Base-by-base conservation (phyloP, 2,113 vertebrate species). In the Saguinus midas region DNA sequence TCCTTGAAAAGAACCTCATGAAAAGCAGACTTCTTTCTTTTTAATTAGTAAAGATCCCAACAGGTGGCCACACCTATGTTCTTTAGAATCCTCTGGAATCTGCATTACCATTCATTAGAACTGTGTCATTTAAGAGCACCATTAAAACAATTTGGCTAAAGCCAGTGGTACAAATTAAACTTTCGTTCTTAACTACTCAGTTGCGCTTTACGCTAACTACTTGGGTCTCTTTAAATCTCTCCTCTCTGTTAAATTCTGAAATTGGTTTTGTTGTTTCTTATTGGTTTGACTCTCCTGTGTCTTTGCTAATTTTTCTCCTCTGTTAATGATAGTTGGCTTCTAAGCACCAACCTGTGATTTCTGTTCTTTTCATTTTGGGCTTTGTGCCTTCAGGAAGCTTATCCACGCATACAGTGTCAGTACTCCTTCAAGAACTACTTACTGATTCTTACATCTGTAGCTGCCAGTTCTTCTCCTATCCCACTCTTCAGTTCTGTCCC, bases 371-470 rank as follows among this genome's bases (percentile, higher is more conserved):
- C 11, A 73, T 78, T 94, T 45, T 92, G 57, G 81, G 45, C 11
- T 95, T 96, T 68, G 70, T 29, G 64, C 35, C 40, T 79, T 83
- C 16, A 61, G 84, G 45, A 57, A 94, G 23, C 35, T 79, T 61
- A 87, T 84, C 25, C 40, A 94, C 40, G 79, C 45, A 76, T 32
- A 58, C 25, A 66, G 45, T 68, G 52, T 66, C 95, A 90, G 29
- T 87, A 68, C 13, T 93, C 70, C 40, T 95, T 86, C 64, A 91
- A 96, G 32, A 96, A 89, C 21, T 79, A n/a, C 29, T 82, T 93
- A 82, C 20, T 78, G 40, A 79, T 81, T 86, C 12, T 64, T 95
- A 80, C 1, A 68, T 86, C 48, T 90, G 17, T 48, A 85, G 91
- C 73, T 97, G n/a, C 58, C 35, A 68, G 84, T 95, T 96, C 40